Evolutionary conservation across 2,113 vertebrate genomes (phyloP), one percentile per base, ranked within the genome.

Genomic region (Centropus unirufus): DNA sequence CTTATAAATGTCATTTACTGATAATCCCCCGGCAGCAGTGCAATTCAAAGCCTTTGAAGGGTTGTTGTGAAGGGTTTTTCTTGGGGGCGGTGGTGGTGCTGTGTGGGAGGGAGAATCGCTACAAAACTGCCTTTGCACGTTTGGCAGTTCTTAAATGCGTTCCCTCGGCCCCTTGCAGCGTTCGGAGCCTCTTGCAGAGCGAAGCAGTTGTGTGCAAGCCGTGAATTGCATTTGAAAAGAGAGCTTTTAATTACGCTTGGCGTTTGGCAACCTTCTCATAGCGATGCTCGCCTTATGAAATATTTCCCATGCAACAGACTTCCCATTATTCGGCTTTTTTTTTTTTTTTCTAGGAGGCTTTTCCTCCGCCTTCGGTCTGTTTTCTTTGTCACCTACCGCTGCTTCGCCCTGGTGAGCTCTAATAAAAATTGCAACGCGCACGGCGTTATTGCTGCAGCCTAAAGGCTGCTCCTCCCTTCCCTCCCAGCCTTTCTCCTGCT

Each of bases 1-100:
- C 92, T 96, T 90, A 77, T 96, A 96, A 96, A 96, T 96, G 95
- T 97, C 90, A 93, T 90, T 96, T 94, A 84, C 95, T 94, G 93
- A 95, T 94, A 96, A 95, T 97, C 88, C 86, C 85, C 88, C 75
- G 74, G 83, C 92, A 96, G 92, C 0, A 9, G 36, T 36, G 36
- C 80, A 84, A 93, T 96, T 95, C 96, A 97, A 95, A 97, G 95
- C 76, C 88, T 95, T 97, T 95, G 84, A 92, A 96, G 89, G 91
- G 91, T 90, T 93, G 93, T 81, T 90, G 92, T 92, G 93, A 95
- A 94, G 94, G 84, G 51, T 73, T 93, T 83, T 86, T 90, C 59
- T 78, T 83, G 1, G 9, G 4, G 13, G 39, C 36, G 36, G 36
- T 36, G 36, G 36, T 36, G 36, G 36, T 36, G 66, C 3, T 29